Conservation (phyloP, 2,113 vertebrate species). For the Bubo blakistoni region DNA sequence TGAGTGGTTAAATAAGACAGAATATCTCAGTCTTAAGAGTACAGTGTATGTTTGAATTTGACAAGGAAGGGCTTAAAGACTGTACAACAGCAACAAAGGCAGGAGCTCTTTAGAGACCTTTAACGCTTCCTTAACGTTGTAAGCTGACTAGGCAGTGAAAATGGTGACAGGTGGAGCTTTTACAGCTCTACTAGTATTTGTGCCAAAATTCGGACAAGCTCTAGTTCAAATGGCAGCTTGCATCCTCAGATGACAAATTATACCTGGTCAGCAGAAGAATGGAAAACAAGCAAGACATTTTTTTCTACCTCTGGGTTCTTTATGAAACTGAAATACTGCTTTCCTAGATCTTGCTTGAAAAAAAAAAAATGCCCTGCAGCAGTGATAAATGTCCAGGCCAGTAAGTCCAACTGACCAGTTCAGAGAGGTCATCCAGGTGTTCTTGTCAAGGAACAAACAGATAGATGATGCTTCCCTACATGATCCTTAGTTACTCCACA, state of each 20-base stretch:
- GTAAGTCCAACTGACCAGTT: conserved; percentile 20
- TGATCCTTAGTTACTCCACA: conserved; percentile 12
- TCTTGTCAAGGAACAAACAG: conserved; percentile 42
- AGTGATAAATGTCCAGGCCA: conserved; percentile 23
- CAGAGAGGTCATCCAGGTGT: conserved; percentile 46
- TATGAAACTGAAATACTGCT: neutral
- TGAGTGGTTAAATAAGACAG: neutral
- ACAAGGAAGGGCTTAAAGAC: neutral
- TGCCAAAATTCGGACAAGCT: conserved; percentile 40
- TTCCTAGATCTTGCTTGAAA: neutral
- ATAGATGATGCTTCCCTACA: conserved; percentile 36
- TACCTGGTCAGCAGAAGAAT: neutral
- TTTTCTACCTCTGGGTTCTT: neutral
- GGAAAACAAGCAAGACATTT: neutral
- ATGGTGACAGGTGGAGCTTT: conserved; percentile 27
- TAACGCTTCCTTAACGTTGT: neutral
- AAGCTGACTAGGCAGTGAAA: conserved; percentile 1
- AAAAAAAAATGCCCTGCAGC: neutral
- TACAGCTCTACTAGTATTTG: neutral
- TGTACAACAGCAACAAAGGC: neutral
- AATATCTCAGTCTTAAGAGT: neutral
- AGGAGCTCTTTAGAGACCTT: neutral
- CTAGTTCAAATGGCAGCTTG: conserved; percentile 36
- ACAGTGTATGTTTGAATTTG: neutral
- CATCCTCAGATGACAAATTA: conserved; percentile 36